These are phyloP conservation scores for Melanotaenia maccullochi DNA, from an alignment of 2,797 vertebrate species.

Conservation along the genomic window DNA sequence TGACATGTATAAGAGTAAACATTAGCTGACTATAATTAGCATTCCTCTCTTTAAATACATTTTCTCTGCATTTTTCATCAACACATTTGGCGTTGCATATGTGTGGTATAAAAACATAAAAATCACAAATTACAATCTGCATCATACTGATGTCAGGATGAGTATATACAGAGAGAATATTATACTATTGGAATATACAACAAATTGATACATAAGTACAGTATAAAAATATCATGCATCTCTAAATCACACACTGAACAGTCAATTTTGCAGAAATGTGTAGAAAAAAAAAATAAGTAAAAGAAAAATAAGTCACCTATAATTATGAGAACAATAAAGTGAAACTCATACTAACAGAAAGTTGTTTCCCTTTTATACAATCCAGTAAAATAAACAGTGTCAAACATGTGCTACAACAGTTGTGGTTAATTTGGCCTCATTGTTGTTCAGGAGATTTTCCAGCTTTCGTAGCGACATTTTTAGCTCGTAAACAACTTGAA, in stretches of 20 bases:
- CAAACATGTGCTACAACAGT: slow-evolving; percentile 35
- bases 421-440: slow-evolving; percentile 36
- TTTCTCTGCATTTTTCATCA: slow-evolving; percentile 45
- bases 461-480: slow-evolving; percentile 5
- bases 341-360: slow-evolving; percentile 5
- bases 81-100: slow-evolving; percentile 60
- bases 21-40: slow-evolving; percentile 40
- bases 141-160: slow-evolving; percentile 43
- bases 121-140: slow-evolving; percentile 60
- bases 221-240: slow-evolving; percentile 81
- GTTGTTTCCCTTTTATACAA: slow-evolving; percentile 41
- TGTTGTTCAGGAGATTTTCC: slow-evolving; percentile 19
- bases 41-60: slow-evolving; percentile 52
- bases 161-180: slow-evolving; percentile 52
- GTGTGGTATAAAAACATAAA: slow-evolving; percentile 76
- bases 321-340: slow-evolving; percentile 27
- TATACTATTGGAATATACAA: slow-evolving; percentile 56
- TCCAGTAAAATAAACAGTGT: slow-evolving; percentile 32
- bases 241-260: slow-evolving; percentile 56
- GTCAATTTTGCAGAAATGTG: slow-evolving; percentile 49
- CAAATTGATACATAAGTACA: slow-evolving; percentile 32
- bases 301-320: slow-evolving; percentile 26
- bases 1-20: slow-evolving; percentile 39
- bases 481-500: slow-evolving; percentile 3
- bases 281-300: slow-evolving; percentile 39